phyloP scores from a whole-genome alignment of 2,888 invertebrate species.

The Rhyacophila evoluta region DNA sequence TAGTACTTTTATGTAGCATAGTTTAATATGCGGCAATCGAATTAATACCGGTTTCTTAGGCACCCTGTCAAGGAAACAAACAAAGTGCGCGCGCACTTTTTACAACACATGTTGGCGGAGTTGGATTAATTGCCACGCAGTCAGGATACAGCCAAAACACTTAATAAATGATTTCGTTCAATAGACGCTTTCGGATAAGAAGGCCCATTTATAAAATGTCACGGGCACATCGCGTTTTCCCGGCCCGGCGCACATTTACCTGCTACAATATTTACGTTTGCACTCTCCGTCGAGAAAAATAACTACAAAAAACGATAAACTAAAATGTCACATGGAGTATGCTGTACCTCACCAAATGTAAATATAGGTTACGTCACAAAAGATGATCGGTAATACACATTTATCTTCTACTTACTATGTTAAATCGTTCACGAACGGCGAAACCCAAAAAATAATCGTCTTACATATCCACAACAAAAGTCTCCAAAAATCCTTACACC shows the following conservation, averaged over 20 bases:
- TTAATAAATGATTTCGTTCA: slow-evolving; percentile 53
- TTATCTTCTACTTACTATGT: too few relatives aligned
- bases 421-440: too few relatives aligned
- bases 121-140: slow-evolving; percentile 43
- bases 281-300: slow-evolving; percentile 11
- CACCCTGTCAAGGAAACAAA: not conserved
- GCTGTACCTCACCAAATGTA: slow-evolving; percentile 30
- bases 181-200: slow-evolving; percentile 54
- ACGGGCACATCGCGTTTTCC: slow-evolving; percentile 40
- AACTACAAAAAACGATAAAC: slow-evolving; percentile 37
- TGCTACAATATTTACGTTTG: slow-evolving; percentile 44
- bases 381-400: not conserved
- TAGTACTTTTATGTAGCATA: too few relatives aligned
- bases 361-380: not conserved
- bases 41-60: too few relatives aligned
- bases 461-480: too few relatives aligned
- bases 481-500: too few relatives aligned
- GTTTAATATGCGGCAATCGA: too few relatives aligned
- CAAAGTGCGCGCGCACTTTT: slow-evolving; percentile 18
- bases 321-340: slow-evolving; percentile 48
- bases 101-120: slow-evolving; percentile 29
- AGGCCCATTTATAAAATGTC: slow-evolving; percentile 52
- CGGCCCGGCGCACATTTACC: slow-evolving; percentile 38
- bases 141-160: slow-evolving; percentile 46
- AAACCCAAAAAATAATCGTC: too few relatives aligned